Percentiles rank a stretch among this genome's conserved stretches.
Evolutionary conservation across 2,797 vertebrate genomes (phyloP).

Genomic region (Paratrypauchen microcephalus): DNA sequence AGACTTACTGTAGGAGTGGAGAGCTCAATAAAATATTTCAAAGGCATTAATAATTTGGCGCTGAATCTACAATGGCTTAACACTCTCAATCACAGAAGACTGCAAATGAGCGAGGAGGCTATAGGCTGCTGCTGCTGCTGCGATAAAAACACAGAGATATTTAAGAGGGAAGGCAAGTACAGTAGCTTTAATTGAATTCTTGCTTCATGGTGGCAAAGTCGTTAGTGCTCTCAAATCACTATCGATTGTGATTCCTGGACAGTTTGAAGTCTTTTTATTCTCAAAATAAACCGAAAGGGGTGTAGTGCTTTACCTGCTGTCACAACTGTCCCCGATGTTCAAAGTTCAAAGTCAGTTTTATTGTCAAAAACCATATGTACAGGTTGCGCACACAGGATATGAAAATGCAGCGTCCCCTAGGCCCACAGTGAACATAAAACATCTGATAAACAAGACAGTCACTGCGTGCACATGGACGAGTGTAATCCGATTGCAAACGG

Average conservation of each 20-base stretch:
- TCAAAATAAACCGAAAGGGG: too few species aligned
- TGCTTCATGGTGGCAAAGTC: background rate
- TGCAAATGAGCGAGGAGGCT: background rate
- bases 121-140: background rate
- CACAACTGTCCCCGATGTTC: too few species aligned
- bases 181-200: background rate
- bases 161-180: background rate
- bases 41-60: slow-evolving; percentile 5
- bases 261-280: too few species aligned
- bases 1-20: slow-evolving; percentile 3
- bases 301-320: too few species aligned
- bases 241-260: background rate
- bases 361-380: too few species aligned
- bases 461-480: too few species aligned
- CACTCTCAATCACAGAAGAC: background rate
- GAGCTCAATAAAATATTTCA: slow-evolving; percentile 6
- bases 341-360: too few species aligned
- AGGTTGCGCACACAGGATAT: too few species aligned
- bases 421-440: too few species aligned
- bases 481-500: too few species aligned
- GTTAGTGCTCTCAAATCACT: background rate
- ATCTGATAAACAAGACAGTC: too few species aligned
- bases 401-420: too few species aligned
- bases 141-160: background rate
- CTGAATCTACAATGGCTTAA: background rate